phyloP scores from a whole-genome alignment of 2,113 vertebrate species.

The Rhea americana region DNA sequence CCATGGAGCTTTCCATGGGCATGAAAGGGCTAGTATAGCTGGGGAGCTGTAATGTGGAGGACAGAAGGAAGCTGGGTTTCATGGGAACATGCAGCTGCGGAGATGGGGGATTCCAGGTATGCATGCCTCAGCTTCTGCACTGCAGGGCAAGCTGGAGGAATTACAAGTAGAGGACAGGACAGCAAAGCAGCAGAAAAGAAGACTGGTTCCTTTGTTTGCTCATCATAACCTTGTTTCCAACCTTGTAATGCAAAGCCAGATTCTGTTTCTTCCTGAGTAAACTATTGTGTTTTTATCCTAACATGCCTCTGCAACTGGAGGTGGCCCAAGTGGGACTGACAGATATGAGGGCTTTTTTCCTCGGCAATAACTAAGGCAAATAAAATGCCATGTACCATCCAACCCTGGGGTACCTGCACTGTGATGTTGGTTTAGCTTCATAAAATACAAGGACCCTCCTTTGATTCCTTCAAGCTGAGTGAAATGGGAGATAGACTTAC shows the following conservation, averaged over 20 bases:
- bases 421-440: slow-evolving; percentile 23
- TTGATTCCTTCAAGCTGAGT: not conserved
- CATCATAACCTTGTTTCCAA: not conserved
- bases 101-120: rapidly evolving
- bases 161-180: not conserved
- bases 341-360: rapidly evolving
- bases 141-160: not conserved
- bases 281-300: not conserved
- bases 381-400: not conserved
- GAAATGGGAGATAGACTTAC: not conserved
- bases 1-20: not conserved
- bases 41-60: not conserved
- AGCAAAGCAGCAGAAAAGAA: not conserved
- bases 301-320: slow-evolving; percentile 27
- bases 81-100: not conserved
- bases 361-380: not conserved
- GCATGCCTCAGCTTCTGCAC: rapidly evolving
- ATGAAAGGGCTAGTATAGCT: not conserved
- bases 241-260: not conserved
- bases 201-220: not conserved
- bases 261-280: not conserved
- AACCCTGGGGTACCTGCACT: not conserved
- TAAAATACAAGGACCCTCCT: not conserved
- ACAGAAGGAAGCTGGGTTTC: not conserved
- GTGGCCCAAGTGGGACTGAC: not conserved